phyloP scores from a whole-genome alignment of 2,797 vertebrate genomes.

The Furcifer pardalis region DNA sequence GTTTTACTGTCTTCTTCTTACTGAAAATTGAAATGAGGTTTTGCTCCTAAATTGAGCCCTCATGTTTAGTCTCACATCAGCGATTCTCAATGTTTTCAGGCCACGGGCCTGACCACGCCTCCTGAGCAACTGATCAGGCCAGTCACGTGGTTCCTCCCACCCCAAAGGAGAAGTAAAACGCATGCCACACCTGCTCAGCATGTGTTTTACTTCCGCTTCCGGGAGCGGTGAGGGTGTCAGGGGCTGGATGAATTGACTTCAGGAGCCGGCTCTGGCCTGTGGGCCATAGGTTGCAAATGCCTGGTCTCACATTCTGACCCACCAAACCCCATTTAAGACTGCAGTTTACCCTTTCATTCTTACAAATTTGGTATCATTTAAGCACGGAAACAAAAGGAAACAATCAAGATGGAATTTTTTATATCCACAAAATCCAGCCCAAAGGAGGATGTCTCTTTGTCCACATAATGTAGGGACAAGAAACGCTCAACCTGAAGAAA shows the following conservation, averaged over 20 bases:
- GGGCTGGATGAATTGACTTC: no score
- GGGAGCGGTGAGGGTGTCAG: no score
- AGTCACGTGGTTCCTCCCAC: no score
- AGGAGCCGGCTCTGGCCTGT: no score
- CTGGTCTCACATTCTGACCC: background rate
- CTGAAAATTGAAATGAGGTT: background rate
- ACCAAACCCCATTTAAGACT: background rate
- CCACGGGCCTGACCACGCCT: no score
- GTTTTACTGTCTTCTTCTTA: no score
- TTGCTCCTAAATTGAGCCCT: background rate
- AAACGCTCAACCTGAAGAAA: background rate
- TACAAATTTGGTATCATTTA: background rate
- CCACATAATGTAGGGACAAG: background rate
- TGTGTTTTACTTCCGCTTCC: no score
- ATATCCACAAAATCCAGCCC: background rate
- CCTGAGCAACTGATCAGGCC: no score
- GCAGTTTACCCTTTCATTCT: background rate
- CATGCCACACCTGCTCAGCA: no score
- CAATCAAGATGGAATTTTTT: background rate
- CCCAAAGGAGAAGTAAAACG: no score
- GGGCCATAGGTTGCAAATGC: no score
- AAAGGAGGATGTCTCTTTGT: background rate
- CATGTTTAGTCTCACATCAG: background rate
- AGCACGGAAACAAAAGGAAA: background rate
- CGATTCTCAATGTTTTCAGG: no score